Base-by-base conservation (phyloP, 2,888 invertebrate species). In the Cephus runcator region DNA sequence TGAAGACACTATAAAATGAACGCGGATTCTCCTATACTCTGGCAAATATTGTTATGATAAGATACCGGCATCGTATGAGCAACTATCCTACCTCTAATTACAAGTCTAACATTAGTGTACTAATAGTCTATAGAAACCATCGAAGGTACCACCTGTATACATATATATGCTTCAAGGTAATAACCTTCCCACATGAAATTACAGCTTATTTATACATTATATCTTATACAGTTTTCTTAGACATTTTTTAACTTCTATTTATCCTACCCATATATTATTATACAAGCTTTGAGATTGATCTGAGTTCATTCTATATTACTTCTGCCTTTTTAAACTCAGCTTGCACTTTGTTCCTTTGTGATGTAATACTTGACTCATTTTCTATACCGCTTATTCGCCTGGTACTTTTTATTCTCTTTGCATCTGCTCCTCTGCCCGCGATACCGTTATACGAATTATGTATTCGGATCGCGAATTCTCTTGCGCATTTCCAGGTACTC, bases 401-500 rank as follows among this genome's bases (percentile, higher is more conserved):
- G 23, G 56, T 23, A 56, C 23, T 56, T 23, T 9, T 56, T 9
- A 56, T 56, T 56, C 56, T 56, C 56, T 56, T 56, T 56, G 56
- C 56, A 56, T 56, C 56, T 56, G 56, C 73, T 71, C 69, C 34
- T 69, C 77, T 76, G 69, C 73, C 31, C 71, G 71, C 12, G 30
- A 77, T 69, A 82, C 79, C 79, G 80, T 81, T 83, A 82, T 69
- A 56, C 68, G 77, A 79, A 81, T 82, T 82, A 79, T 73, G 76
- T 73, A 80, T 79, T 81, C 78, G 73, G 77, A 81, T 76, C 71
- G 71, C 33, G 31, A 71, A 71, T 71, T 71, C 71, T 71, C 23
- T n/a, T 23, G 33, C 71, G 71, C 56, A 56, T 23, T 56, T 56
- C 56, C 56, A 56, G 56, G 56, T 56, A 56, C 9, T 56, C 6